phyloP scores from a whole-genome alignment of 2,113 vertebrate genomes.

The Odocoileus hemionus region DNA sequence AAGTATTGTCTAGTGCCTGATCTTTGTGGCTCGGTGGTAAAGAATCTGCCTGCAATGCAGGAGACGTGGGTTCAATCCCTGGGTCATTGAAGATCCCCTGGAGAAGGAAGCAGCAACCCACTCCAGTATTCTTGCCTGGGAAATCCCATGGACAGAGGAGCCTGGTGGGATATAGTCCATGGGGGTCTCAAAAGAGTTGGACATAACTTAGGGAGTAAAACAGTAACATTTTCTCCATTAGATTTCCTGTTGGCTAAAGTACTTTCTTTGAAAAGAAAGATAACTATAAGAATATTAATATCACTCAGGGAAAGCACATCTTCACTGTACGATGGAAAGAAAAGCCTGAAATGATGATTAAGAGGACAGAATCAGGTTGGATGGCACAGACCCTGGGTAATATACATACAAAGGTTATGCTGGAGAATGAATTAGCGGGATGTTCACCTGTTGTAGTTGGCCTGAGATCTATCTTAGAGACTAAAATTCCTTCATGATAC shows the following conservation, averaged over 20 bases:
- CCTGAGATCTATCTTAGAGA: not conserved
- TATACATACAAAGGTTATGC: rapidly evolving
- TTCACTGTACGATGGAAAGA: not conserved
- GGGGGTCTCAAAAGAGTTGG: not conserved
- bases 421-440: not conserved
- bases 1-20: not conserved
- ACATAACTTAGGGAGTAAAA: not conserved
- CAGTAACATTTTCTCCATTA: not conserved
- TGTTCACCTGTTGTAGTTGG: not conserved
- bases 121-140: not conserved
- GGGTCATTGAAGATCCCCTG: not conserved
- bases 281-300: not conserved
- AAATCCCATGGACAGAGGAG: not conserved
- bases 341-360: not conserved
- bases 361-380: too few relatives aligned
- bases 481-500: not conserved
- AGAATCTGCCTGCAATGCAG: not conserved
- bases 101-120: not conserved
- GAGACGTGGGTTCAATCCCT: not conserved
- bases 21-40: not conserved
- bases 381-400: not conserved
- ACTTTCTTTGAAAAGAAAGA: not conserved
- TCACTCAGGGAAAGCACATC: not conserved
- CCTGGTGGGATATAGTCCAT: not conserved
- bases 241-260: not conserved